Conservation (phyloP, 1,140 invertebrate species). For the Aphelinus certus region DNA sequence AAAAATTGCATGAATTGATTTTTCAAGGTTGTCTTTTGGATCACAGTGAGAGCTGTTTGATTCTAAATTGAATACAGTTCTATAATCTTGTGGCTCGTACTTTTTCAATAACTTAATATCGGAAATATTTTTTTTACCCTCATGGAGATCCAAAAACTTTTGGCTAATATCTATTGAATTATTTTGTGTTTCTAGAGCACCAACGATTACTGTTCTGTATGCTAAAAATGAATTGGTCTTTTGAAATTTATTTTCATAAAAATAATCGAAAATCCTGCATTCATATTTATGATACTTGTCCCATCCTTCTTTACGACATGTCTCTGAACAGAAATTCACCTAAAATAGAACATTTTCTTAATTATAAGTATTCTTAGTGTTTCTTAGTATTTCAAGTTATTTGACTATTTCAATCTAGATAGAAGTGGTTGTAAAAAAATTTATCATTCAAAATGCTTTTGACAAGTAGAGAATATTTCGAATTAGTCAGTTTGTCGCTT, state of each 20-base stretch:
- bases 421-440: background rate
- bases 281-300: slow-evolving; percentile 66
- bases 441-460: background rate
- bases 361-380: no score
- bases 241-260: slow-evolving; percentile 55
- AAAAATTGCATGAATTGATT: slow-evolving; percentile 67
- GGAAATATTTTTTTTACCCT: background rate
- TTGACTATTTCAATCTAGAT: no score
- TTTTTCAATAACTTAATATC: slow-evolving; percentile 16
- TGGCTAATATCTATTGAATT: slow-evolving; percentile 10
- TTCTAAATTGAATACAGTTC: slow-evolving; percentile 58
- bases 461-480: no score
- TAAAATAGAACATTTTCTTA: slow-evolving; percentile 36
- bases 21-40: slow-evolving; percentile 64
- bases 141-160: slow-evolving; percentile 28
- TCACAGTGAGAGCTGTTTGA: slow-evolving; percentile 63
- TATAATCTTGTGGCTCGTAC: slow-evolving; percentile 57
- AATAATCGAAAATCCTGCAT: slow-evolving; percentile 64
- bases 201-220: slow-evolving; percentile 64
- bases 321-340: slow-evolving; percentile 66
- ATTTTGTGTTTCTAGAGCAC: slow-evolving; percentile 45
- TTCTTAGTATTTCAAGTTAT: no score
- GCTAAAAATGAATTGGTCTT: slow-evolving; percentile 62
- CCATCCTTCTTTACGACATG: slow-evolving; percentile 65
- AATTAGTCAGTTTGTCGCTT: no score